Evolutionary conservation across 2,113 vertebrate species (phyloP).

Genomic region (Ochotona curzoniae): DNA sequence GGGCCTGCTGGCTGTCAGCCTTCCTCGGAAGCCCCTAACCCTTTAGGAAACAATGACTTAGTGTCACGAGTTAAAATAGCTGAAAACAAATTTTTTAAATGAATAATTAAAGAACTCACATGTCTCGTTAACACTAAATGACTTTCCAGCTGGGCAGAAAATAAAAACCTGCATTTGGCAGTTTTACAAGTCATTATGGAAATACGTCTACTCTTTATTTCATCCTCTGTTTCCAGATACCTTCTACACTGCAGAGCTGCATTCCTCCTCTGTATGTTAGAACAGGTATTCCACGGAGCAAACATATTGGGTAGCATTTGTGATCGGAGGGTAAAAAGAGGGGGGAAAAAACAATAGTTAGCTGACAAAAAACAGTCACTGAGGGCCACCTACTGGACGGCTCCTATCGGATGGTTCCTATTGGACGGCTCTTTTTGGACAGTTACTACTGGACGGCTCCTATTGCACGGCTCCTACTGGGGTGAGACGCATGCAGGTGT

Average conservation of each 20-base stretch:
- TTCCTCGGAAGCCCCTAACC: not conserved
- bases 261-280: slow-evolving; percentile 28
- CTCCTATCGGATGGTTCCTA: not conserved
- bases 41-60: slow-evolving; percentile 51
- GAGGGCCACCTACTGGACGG: not conserved
- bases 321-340: slow-evolving; percentile 10
- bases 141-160: slow-evolving; percentile 82
- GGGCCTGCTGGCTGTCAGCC: not conserved
- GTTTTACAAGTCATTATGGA: slow-evolving; percentile 74
- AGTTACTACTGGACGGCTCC: not conserved
- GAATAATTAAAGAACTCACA: slow-evolving; percentile 75
- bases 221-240: slow-evolving; percentile 53
- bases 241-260: slow-evolving; percentile 43
- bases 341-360: not conserved
- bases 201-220: slow-evolving; percentile 68
- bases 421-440: not conserved
- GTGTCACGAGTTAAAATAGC: slow-evolving; percentile 63
- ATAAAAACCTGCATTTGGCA: slow-evolving; percentile 76
- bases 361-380: not conserved
- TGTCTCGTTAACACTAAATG: slow-evolving; percentile 76
- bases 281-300: slow-evolving; percentile 37
- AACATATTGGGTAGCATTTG: slow-evolving; percentile 34
- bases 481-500: not conserved
- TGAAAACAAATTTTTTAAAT: slow-evolving; percentile 69
- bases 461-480: not conserved